Evolutionary conservation across 2,888 invertebrate species (phyloP), one percentile per base, ranked within the genome.

Genomic region (Pegoplata infirma): DNA sequence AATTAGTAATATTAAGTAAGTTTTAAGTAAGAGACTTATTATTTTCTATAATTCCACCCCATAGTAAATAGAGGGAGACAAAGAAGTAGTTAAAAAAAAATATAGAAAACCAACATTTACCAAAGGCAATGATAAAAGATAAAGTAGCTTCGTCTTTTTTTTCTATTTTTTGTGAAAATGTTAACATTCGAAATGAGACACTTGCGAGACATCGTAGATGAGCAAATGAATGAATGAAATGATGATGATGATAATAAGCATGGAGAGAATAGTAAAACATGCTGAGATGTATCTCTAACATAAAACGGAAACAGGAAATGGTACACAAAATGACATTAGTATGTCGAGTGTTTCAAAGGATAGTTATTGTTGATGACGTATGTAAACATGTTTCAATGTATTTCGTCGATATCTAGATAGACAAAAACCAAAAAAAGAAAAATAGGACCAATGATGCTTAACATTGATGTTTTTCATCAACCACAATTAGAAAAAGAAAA

Each of bases 251-350:
- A 76, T 63, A 59, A 61, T 66, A 56, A 64, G 58, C 40, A 53
- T 10, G 21, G 23, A 44, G 17, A 46, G 46, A 23, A 46, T 14
- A n/a, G 17, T 17, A 6, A 8, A 32, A 3, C 28, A 28, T 44
- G 23, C 46, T 36, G 40, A 51, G 36, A 73, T 59, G 49, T 67
- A 59, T 28, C 58, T 75, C 8, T 56, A 63, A 63, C 61, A 58
- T 10, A 63, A 71, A 79, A 66, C 79, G 76, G 81, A 80, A 76
- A 80, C 76, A 67, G 80, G 80, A 80, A 72, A 76, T 74, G 59
- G 66, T 56, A 49, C 21, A 76, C 76, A 73, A 68, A 76, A 63
- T 66, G 79, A 67, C 63, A 79, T 79, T 67, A 56, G 49, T 51
- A 67, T 25, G 66, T 36, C 21, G 46, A 55, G 51, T 53, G 53